A percentile compares a stretch with the other conserved stretches of the same genome.
phyloP scores from a whole-genome alignment of 1,140 invertebrate genomes.

The Lordiphosa collinella region DNA sequence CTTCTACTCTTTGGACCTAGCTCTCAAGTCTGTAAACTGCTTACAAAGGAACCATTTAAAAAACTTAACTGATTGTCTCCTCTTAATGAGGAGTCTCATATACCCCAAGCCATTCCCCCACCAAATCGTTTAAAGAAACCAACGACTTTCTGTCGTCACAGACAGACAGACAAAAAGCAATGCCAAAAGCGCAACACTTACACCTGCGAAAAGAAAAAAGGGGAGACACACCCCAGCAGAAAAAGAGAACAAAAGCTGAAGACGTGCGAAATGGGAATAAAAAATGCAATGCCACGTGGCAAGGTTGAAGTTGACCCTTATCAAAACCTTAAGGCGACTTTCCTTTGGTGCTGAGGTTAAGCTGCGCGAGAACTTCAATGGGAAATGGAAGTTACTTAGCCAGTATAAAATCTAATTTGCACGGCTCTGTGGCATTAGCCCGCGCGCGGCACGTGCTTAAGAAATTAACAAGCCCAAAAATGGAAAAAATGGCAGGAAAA shows the following conservation, averaged over 20 bases:
- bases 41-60: neutral
- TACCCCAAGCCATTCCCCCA: neutral
- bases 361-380: constrained; percentile 53
- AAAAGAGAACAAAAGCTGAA: constrained; percentile 19
- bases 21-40: neutral
- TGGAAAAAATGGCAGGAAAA: constrained; percentile 32
- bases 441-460: constrained; percentile 63
- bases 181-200: constrained; percentile 18
- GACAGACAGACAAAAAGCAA: constrained; percentile 1
- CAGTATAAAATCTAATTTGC: constrained; percentile 61
- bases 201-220: constrained; percentile 2
- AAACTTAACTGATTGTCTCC: no score
- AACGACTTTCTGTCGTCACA: constrained; percentile 5
- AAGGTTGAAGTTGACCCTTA: constrained; percentile 5
- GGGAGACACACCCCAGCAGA: constrained; percentile 1
- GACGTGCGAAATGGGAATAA: constrained; percentile 64
- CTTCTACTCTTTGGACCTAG: no score
- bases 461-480: constrained; percentile 47
- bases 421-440: constrained; percentile 50
- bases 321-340: constrained; percentile 38
- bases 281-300: constrained; percentile 60
- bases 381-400: constrained; percentile 27
- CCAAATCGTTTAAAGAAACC: neutral
- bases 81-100: no score
- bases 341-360: constrained; percentile 53